Conservation (phyloP, 2,888 invertebrate genomes). For the Melieria omissa region DNA sequence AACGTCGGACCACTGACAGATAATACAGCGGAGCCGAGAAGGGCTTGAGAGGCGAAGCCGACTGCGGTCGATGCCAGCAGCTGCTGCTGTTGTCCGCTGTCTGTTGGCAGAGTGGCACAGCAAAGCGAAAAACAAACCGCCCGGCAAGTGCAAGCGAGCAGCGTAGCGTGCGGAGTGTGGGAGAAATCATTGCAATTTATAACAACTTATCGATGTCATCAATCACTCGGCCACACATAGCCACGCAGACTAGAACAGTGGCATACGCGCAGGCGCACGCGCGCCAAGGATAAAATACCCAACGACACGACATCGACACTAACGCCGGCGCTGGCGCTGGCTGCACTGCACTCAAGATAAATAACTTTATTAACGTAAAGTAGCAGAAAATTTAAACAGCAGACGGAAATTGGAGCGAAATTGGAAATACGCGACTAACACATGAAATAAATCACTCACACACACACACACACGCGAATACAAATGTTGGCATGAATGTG, state of each 20-base stretch:
- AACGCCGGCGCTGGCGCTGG: too few species aligned
- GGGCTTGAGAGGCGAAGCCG: too few species aligned
- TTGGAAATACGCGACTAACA: not conserved
- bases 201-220: slow-evolving; percentile 63
- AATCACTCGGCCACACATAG: slow-evolving; percentile 50
- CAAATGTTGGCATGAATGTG: slow-evolving; percentile 33
- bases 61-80: too few species aligned
- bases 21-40: too few species aligned
- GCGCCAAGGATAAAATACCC: not conserved
- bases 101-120: not conserved
- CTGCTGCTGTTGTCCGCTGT: too few species aligned
- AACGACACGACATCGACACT: too few species aligned
- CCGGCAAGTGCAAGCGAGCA: too few species aligned
- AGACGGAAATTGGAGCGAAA: not conserved
- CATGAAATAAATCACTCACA: not conserved
- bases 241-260: slow-evolving; percentile 29
- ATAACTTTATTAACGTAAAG: slow-evolving; percentile 52
- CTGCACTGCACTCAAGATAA: slow-evolving; percentile 38
- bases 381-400: slow-evolving; percentile 10
- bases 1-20: too few species aligned
- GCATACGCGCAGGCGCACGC: slow-evolving; percentile 21
- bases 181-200: slow-evolving; percentile 52
- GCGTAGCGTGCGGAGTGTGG: not conserved
- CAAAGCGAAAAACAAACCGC: not conserved
- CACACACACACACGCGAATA: not conserved